These are phyloP conservation scores for Rallus limicola DNA, from an alignment of 2,113 vertebrate genomes.

Conservation along the genomic window DNA sequence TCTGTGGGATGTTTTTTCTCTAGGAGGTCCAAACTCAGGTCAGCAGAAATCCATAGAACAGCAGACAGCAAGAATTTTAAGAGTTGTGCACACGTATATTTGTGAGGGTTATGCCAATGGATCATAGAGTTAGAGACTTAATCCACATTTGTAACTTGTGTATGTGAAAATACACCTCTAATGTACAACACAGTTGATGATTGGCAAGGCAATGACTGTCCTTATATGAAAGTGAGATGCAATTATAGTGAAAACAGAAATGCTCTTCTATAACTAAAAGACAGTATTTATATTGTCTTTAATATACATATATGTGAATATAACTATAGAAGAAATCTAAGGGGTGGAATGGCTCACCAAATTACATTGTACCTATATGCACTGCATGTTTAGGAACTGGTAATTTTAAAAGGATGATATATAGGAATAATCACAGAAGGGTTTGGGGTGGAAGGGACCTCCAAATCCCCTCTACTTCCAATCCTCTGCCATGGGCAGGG, in stretches of 20 bases:
- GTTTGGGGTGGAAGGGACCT: no score
- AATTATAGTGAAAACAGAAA: background rate
- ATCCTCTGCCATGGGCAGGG: no score
- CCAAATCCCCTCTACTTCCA: no score
- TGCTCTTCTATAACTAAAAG: background rate
- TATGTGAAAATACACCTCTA: background rate
- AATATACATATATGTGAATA: no score
- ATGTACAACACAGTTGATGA: fast-evolving
- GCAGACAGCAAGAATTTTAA: background rate
- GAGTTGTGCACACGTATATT: fast-evolving
- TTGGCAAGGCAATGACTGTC: background rate
- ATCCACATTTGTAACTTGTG: background rate
- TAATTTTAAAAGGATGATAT: background rate
- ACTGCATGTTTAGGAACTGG: background rate
- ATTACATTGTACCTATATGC: background rate
- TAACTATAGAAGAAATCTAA: background rate
- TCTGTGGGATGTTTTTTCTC: background rate
- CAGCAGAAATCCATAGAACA: background rate
- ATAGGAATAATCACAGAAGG: background rate
- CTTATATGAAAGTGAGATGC: background rate
- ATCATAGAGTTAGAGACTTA: background rate
- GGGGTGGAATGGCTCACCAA: fast-evolving
- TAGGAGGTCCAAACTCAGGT: background rate
- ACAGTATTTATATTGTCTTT: background rate
- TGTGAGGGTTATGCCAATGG: background rate